Base-by-base conservation (phyloP, 2,888 invertebrate genomes). In the Imbricaverruca yamaguchii region DNA sequence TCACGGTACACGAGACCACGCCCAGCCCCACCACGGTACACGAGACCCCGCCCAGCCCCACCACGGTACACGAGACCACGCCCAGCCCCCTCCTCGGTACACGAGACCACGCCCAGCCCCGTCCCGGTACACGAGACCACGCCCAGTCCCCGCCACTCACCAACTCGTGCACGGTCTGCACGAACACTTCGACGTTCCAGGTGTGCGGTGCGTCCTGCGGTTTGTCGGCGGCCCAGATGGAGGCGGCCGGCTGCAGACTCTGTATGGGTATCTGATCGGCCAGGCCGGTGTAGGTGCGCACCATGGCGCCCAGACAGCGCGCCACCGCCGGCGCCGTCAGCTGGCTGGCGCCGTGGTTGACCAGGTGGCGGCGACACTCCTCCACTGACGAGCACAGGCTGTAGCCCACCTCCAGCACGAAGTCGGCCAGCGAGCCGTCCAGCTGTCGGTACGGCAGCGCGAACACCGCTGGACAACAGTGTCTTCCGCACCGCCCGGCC, bases 171-270 rank as follows among this genome's bases (percentile, higher is more conserved):
- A 97, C 88, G n/a, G 94, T 92, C 87, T 95, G 94, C 69, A 97
- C 93, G 86, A 98, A 97, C 81, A 96, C 91, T 86, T 98, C 97
- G 18, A 95, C 92, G 87, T 97, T 97, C 98, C 98, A 98, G 8
- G 93, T 90, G 69, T 86, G 91, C 87, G 88, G 90, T 77, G 83
- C 84, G 39, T 83, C 80, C 7, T 81, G 80, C 25, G 82, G 55
- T 23, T 81, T 53, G 59, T 82, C 82, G 63, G 80, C 81, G 23
- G 80, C 82, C 67, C 82, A 80, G 56, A 78, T 56, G 69, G 67
- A 74, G 18, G 79, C 80, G 11, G 74, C 80, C 25, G 80, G 39
- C 65, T 74, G 57, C 78, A 80, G 57, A 65, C 80, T 79, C 56
- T 79, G 78, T 8, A 81, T 79, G 78, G 55, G 83, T 84, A 21